Evolutionary conservation across 1,140 invertebrate genomes (phyloP).

Genomic region (Cylas formicarius): DNA sequence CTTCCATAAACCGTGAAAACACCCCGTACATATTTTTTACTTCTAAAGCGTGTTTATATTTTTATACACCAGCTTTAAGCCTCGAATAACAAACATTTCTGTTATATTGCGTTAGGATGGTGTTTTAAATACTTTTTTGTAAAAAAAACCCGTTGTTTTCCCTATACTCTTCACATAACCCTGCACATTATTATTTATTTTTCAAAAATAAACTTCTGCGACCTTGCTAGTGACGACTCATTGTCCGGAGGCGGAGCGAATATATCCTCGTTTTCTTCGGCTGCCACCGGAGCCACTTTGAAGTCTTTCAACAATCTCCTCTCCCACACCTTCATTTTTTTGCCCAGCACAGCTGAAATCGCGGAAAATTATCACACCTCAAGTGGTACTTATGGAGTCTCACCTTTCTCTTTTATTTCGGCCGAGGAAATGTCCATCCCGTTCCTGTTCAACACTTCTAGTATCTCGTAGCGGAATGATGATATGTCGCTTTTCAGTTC

Average conservation of each 20-base stretch:
- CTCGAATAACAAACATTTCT: too few species aligned
- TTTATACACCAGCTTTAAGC: too few species aligned
- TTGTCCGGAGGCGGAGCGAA: conserved; percentile 46
- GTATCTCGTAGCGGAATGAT: conserved; percentile 70
- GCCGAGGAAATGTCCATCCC: conserved; percentile 68
- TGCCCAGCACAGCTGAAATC: conserved; percentile 54
- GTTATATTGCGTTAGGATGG: too few species aligned
- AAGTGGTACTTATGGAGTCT: background rate
- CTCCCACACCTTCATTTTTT: conserved; percentile 74
- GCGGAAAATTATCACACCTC: conserved; percentile 1
- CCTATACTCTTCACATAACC: too few species aligned
- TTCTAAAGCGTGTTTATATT: too few species aligned
- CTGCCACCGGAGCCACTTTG: conserved; percentile 64
- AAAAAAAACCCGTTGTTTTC: too few species aligned
- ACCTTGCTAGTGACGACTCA: conserved; percentile 56
- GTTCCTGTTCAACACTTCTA: conserved; percentile 74
- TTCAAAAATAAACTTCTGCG: too few species aligned
- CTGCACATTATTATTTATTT: too few species aligned
- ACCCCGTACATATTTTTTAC: too few species aligned
- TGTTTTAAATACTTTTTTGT: too few species aligned
- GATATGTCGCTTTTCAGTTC: conserved; percentile 87
- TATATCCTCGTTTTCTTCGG: conserved; percentile 47
- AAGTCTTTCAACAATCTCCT: conserved; percentile 79
- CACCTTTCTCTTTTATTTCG: conserved; percentile 63
- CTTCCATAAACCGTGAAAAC: too few species aligned